These are phyloP conservation scores for Dicentrarchus labrax DNA, from an alignment of 2,113 vertebrate species.

Conservation along the genomic window DNA sequence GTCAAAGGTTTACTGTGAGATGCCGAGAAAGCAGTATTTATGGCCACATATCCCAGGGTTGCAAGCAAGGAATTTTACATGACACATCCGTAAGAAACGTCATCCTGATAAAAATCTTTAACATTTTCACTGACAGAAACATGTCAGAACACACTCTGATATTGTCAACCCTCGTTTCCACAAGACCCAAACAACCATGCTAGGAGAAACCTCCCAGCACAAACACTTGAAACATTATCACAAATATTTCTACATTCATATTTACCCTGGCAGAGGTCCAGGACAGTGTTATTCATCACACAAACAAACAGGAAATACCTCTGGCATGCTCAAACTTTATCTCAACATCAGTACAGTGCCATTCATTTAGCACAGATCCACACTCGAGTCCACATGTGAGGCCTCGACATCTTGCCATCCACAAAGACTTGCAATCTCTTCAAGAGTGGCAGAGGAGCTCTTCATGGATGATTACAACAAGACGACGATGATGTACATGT, in stretches of 20 bases:
- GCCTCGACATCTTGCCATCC: not conserved
- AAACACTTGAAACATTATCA: constrained; percentile 49
- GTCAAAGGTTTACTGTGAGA: not conserved
- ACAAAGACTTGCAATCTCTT: not conserved
- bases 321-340: constrained; percentile 10
- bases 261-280: constrained; percentile 39
- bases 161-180: not conserved
- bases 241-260: constrained; percentile 51
- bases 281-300: constrained; percentile 5
- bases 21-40: not conserved
- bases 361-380: not conserved
- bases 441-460: not conserved
- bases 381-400: not conserved
- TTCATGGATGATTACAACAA: constrained; percentile 8
- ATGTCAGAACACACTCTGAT: not conserved
- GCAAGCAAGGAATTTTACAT: constrained; percentile 1
- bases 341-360: constrained; percentile 1
- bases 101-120: too few relatives aligned
- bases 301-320: constrained; percentile 65
- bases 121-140: not conserved
- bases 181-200: constrained; percentile 9
- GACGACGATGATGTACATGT: not conserved
- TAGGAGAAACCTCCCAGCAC: not conserved
- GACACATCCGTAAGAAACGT: too few relatives aligned
- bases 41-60: not conserved